Conservation (phyloP, 2,113 vertebrate species). For the Cacatua alba region DNA sequence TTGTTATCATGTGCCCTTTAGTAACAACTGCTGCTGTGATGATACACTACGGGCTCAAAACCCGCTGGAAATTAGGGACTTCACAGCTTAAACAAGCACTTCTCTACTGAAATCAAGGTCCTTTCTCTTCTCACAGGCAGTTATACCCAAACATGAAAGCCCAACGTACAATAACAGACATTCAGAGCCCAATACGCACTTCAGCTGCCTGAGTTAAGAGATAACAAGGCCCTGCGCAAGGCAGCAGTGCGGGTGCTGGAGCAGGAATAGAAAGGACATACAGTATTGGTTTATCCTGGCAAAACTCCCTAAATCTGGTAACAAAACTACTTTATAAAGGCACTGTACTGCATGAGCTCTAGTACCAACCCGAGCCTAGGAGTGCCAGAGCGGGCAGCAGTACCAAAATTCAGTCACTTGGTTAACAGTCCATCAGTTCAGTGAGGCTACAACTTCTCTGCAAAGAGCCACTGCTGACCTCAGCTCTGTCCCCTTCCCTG, state of each 20-base stretch:
- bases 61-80: background rate
- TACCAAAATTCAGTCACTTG: background rate
- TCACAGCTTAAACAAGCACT: background rate
- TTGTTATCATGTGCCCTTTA: background rate
- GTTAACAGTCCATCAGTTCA: background rate
- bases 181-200: background rate
- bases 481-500: background rate
- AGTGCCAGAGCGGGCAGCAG: background rate
- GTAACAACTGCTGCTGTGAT: background rate
- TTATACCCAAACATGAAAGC: background rate
- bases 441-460: background rate
- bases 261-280: background rate
- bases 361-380: rapidly evolving
- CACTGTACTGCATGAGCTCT: background rate
- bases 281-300: background rate
- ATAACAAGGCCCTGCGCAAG: background rate
- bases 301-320: background rate
- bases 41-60: background rate
- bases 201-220: background rate
- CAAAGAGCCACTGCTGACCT: background rate
- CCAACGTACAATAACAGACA: background rate
- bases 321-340: background rate
- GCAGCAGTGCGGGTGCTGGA: background rate
- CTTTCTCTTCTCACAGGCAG: background rate
- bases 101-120: slow-evolving; percentile 15